phyloP scores from a whole-genome alignment of 1,140 invertebrate genomes.

The Formica exsecta region DNA sequence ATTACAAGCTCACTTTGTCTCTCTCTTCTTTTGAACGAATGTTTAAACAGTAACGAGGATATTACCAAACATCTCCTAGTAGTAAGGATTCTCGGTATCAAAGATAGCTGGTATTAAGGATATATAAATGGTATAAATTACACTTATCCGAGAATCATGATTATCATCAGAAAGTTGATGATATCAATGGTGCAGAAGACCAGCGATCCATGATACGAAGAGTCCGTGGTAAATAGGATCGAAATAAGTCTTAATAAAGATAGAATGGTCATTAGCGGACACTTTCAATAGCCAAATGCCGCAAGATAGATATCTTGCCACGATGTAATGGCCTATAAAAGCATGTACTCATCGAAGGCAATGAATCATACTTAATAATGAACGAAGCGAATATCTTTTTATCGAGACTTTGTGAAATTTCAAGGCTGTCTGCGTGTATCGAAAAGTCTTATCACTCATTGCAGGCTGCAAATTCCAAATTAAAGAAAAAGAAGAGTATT shows the following conservation, averaged over 20 bases:
- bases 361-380: not conserved
- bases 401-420: not conserved
- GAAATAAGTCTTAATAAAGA: not conserved
- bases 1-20: not conserved
- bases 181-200: not conserved
- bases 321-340: slow-evolving; percentile 54
- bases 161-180: not conserved
- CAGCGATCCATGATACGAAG: not conserved
- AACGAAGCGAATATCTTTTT: slow-evolving; percentile 2
- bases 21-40: not conserved
- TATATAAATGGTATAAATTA: not conserved
- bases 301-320: slow-evolving; percentile 36
- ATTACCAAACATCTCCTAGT: not conserved
- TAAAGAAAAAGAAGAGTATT: not conserved
- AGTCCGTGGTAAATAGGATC: not conserved
- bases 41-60: not conserved
- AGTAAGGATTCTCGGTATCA: not conserved
- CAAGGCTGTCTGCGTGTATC: not conserved
- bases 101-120: not conserved
- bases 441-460: not conserved
- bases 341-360: slow-evolving; percentile 16
- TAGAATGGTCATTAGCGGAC: not conserved
- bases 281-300: slow-evolving; percentile 27
- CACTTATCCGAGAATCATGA: not conserved
- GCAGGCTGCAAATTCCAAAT: not conserved